These are phyloP conservation scores for Vicugna pacos DNA, from an alignment of 2,113 vertebrate genomes.

Conservation along the genomic window DNA sequence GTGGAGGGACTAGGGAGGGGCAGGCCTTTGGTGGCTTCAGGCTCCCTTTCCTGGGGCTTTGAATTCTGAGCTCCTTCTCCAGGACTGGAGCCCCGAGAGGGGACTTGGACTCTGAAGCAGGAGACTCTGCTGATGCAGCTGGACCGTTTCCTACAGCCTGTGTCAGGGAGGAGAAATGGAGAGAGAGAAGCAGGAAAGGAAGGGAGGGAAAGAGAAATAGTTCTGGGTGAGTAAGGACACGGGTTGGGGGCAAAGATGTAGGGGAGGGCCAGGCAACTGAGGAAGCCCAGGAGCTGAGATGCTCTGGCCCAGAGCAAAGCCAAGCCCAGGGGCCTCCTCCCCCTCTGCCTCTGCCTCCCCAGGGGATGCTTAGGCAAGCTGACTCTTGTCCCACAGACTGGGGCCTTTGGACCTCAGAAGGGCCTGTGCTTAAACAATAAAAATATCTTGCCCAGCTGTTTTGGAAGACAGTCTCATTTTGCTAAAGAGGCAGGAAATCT, in stretches of 20 bases:
- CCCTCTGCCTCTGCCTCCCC: accelerated
- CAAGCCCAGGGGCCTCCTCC: background rate
- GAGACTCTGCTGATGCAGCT: background rate
- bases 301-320: background rate
- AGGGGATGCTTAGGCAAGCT: background rate
- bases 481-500: background rate
- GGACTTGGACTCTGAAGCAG: background rate
- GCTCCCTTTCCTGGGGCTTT: background rate
- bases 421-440: background rate
- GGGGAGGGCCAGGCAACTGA: accelerated
- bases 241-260: background rate
- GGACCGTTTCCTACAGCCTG: background rate
- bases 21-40: background rate
- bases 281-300: background rate
- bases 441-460: background rate
- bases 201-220: background rate
- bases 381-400: too few relatives aligned
- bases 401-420: background rate
- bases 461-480: background rate
- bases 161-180: background rate
- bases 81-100: background rate
- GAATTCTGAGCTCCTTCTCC: background rate
- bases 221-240: background rate
- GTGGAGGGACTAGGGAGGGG: background rate
- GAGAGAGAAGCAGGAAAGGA: background rate